Evolutionary conservation across 1,140 invertebrate species (phyloP), one percentile per base, ranked within the genome.

Genomic region (Trypoxylus dichotomus): DNA sequence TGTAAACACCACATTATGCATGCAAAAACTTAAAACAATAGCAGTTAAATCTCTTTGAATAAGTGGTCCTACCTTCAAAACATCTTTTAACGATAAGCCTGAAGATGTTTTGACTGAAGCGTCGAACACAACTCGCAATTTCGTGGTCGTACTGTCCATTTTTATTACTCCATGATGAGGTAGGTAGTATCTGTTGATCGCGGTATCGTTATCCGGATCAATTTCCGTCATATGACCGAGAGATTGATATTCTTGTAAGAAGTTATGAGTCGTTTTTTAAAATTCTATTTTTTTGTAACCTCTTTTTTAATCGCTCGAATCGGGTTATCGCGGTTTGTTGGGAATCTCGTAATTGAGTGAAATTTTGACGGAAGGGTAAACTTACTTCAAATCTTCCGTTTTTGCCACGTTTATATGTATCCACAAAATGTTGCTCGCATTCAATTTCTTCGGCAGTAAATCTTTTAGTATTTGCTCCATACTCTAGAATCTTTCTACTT

Each of bases 241-340:
- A 0, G 81, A 77, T 21, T 84, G 21, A 74, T 84, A 87, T 79
- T 85, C 83, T 75, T 83, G 77, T 72, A 85, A 80, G 41, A 82
- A 82, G 76, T 79, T 25, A 8, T 54, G 27, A 81, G 60, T 82
- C n/a, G 5, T 37, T 24, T 74, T 74, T 78, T 7, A 82, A 27
- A 1, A 78, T n/a, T 82, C 79, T 2, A 81, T 79, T 37, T 76
- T 82, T 5, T 76, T 78, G 78, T 19, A 85, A 79, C 77, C 82
- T 81, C 72, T 77, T 74, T 75, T 86, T 80, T 32, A 85, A 77
- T 75, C 82, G 79, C 1, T 83, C 15, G 8, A 85, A 84, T 54
- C 78, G 81, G 15, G 81, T 81, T 24, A 82, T 81, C 6, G 84
- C 81, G 15, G 77, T 76, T 0, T 75, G 58, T 25, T 58, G 75